Percentiles rank a stretch among this genome's conserved stretches.
Conservation (phyloP, 2,113 vertebrate species). For the Ameiurus melas region DNA sequence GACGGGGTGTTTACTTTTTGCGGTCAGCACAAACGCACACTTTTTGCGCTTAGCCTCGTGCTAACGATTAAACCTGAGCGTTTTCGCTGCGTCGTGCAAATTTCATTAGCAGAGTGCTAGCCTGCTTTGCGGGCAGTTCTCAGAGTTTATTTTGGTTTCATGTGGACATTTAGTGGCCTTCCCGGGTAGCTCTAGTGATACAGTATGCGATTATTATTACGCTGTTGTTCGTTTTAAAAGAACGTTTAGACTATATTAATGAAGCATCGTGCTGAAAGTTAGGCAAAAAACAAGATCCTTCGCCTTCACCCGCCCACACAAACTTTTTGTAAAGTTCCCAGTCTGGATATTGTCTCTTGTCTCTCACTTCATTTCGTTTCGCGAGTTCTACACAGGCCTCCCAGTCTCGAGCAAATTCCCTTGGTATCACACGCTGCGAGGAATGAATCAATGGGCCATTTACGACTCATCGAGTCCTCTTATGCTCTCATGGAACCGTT, state of each 20-base stretch:
- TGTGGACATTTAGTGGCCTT: background rate
- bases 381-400: slow-evolving; percentile 27
- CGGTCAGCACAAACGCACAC: slow-evolving; percentile 44
- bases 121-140: background rate
- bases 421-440: slow-evolving; percentile 7
- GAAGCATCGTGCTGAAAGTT: background rate
- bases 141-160: slow-evolving; percentile 7
- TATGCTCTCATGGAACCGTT: slow-evolving; percentile 50
- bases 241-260: background rate
- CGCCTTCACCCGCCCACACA: background rate
- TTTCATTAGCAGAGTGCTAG: background rate
- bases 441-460: slow-evolving; percentile 21
- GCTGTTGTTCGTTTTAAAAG: background rate
- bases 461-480: slow-evolving; percentile 40
- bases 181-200: background rate
- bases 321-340: background rate
- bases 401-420: slow-evolving; percentile 13
- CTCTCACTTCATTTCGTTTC: slow-evolving; percentile 10
- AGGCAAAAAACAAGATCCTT: background rate
- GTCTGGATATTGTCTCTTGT: slow-evolving; percentile 35
- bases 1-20: slow-evolving; percentile 57
- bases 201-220: background rate
- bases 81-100: slow-evolving; percentile 18
- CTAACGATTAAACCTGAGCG: slow-evolving; percentile 59
- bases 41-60: slow-evolving; percentile 47